Conservation (phyloP, 1,140 invertebrate species). For the Zophobas morio region DNA sequence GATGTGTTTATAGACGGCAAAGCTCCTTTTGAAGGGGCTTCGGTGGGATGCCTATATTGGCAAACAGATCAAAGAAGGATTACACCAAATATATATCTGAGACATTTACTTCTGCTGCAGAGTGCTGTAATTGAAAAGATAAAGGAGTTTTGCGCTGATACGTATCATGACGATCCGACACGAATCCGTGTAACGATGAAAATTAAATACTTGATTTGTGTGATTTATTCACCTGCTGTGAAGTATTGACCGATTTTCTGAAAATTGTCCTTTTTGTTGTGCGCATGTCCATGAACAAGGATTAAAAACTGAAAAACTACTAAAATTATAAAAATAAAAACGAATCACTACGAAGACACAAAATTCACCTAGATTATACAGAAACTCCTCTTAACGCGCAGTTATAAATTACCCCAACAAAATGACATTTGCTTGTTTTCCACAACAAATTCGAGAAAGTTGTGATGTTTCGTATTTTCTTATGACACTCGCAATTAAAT, state of each 20-base stretch:
- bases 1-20: conserved; percentile 47
- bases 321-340: too few relatives aligned
- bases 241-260: background rate
- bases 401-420: background rate
- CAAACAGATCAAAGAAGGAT: conserved; percentile 46
- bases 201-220: background rate
- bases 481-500: conserved; percentile 43
- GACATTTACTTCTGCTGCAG: conserved; percentile 22
- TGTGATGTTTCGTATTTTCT: conserved; percentile 36
- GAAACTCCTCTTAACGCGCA: background rate
- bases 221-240: background rate
- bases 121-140: conserved; percentile 38
- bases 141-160: conserved; percentile 17
- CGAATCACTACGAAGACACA: too few relatives aligned
- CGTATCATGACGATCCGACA: conserved; percentile 1
- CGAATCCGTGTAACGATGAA: background rate
- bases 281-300: too few relatives aligned
- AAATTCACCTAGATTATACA: background rate
- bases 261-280: too few relatives aligned
- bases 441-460: conserved; percentile 6
- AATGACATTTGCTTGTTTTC: background rate
- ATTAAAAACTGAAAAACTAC: too few relatives aligned
- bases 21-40: conserved; percentile 36
- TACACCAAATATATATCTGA: conserved; percentile 37
- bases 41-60: conserved; percentile 33